Base-by-base conservation (phyloP, 2,113 vertebrate genomes). In the Chamaea fasciata region DNA sequence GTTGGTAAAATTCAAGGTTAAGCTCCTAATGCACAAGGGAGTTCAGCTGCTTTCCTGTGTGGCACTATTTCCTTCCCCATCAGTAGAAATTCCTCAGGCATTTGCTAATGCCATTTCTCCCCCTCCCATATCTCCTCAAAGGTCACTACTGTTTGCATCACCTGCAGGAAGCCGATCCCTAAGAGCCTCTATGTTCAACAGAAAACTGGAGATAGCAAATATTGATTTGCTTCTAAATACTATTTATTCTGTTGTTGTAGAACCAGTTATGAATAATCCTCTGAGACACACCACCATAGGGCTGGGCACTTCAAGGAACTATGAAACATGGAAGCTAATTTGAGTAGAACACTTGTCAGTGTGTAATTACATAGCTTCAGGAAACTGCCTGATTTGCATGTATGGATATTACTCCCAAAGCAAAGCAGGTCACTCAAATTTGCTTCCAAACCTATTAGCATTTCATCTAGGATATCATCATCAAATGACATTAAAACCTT, bases 181-280 rank as follows among this genome's bases (percentile, higher is more conserved):
- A 79, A 82, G 55, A 94, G 75, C 31, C 39, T 85, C 67, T 46
- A 69, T 5, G 6, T 73, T 87, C 70, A 79, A 35, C 50, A 91
- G 63, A 35, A 67, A 85, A 77, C 13, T 82, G 5, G 59, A 95
- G 75, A 96, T 52, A 74, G 71, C 90, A 85, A 92, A 75, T 91
- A 91, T 52, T 90, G 87, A 94, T 93, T 94, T 94, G 78, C 81
- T 73, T 82, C 90, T 84, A 95, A 95, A 94, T 87, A 89, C 35
- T 90, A 50, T 83, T 94, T 93, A 88, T 90, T 88, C 71, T 86
- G 55, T 74, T 94, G 67, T 85, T 89, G 95, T 70, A 83, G 75
- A 96, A 96, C 91, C 57, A 87, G 93, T 87, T 95, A 77, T 22
- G 56, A 95, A 44, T 57, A 93, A 83, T 47, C 15, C 68, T 93